Conservation (phyloP, 1,140 invertebrate species). For the Drosophila persimilis region DNA sequence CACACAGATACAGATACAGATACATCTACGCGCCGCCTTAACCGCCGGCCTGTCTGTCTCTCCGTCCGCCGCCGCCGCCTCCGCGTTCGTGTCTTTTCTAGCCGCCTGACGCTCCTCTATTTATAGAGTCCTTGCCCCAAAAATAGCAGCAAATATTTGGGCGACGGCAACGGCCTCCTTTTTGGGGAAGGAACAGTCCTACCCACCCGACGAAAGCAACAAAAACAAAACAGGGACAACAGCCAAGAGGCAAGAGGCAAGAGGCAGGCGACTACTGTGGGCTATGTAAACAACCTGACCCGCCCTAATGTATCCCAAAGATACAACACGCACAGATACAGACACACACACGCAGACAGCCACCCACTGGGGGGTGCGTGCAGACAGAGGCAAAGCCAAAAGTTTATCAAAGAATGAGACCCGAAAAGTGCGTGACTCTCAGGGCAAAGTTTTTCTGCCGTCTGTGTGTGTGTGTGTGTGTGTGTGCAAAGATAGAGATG, state of each 20-base stretch:
- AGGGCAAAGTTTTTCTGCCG: constrained; percentile 27
- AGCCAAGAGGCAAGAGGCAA: constrained; percentile 13
- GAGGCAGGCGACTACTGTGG: constrained; percentile 10
- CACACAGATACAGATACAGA: background rate
- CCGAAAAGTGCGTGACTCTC: constrained; percentile 70
- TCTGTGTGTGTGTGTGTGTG: no score
- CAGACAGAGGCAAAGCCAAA: constrained; percentile 37
- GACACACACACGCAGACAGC: background rate
- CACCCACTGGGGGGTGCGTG: constrained; percentile 4
- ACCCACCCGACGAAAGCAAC: constrained; percentile 1
- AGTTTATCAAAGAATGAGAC: constrained; percentile 66
- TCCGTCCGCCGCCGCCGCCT: constrained; percentile 5
- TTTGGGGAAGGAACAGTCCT: constrained; percentile 16
- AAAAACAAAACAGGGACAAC: constrained; percentile 4
- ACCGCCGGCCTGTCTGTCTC: constrained; percentile 43
- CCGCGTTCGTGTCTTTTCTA: background rate
- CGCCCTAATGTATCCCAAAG: constrained; percentile 61
- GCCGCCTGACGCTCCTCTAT: constrained; percentile 35
- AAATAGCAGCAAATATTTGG: constrained; percentile 59
- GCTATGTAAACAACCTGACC: constrained; percentile 73
- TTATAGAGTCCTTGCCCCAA: constrained; percentile 58
- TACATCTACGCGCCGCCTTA: background rate
- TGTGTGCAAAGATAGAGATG: constrained; percentile 29
- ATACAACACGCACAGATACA: constrained; percentile 20
- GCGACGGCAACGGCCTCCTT: constrained; percentile 19